phyloP scores from a whole-genome alignment of 2,113 vertebrate genomes.

The Xenotilapia longispinis region DNA sequence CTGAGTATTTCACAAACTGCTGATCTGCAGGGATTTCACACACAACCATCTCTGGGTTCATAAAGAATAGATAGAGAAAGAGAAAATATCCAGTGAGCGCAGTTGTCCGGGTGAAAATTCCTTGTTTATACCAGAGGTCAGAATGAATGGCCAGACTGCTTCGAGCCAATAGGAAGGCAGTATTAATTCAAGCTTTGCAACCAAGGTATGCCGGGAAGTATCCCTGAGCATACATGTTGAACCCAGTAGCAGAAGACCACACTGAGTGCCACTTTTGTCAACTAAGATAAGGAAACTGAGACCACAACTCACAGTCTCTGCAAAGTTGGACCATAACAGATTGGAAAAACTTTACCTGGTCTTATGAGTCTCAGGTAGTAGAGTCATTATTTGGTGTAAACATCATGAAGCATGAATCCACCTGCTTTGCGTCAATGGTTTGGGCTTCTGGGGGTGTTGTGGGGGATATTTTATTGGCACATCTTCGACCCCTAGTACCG shows the following conservation, averaged over 20 bases:
- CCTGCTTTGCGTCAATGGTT: background rate
- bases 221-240: background rate
- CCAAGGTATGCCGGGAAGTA: rapidly evolving
- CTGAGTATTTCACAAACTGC: background rate
- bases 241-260: rapidly evolving
- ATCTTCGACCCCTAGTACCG: background rate
- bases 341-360: background rate
- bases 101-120: background rate
- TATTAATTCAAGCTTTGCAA: background rate
- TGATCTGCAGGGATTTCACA: background rate
- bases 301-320: background rate
- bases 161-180: rapidly evolving
- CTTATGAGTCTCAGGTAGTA: background rate
- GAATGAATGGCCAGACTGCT: background rate
- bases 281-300: background rate
- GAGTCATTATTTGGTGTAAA: background rate
- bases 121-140: background rate
- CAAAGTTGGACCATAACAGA: background rate
- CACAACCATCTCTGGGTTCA: background rate
- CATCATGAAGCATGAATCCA: background rate
- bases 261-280: background rate
- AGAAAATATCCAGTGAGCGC: background rate
- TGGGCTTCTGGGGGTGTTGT: background rate
- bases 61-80: background rate
- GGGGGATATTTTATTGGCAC: background rate